Evolutionary conservation across 2,888 invertebrate genomes (phyloP).

Genomic region (Drosophila tanythrix): DNA sequence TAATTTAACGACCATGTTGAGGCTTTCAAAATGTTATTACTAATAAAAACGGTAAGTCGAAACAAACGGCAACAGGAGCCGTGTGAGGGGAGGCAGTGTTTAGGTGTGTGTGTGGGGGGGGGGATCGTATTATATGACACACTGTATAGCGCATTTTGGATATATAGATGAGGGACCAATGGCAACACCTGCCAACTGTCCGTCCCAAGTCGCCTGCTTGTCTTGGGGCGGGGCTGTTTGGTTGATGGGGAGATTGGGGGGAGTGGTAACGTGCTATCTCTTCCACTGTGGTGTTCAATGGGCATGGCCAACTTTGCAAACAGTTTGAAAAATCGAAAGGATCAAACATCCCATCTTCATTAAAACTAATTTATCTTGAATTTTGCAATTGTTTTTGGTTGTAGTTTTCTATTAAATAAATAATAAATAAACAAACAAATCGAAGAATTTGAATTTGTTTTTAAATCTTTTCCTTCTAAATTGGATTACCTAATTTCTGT

Average conservation of each 20-base stretch:
- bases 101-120: background rate
- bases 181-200: slow-evolving; percentile 67
- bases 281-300: background rate
- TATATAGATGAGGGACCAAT: slow-evolving; percentile 37
- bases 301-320: background rate
- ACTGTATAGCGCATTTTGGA: slow-evolving; percentile 18
- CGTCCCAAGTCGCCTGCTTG: slow-evolving; percentile 14
- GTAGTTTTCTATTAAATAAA: no score
- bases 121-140: slow-evolving; percentile 37
- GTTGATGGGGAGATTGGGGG: background rate
- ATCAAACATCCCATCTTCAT: background rate
- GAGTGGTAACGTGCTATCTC: background rate
- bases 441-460: background rate
- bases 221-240: background rate
- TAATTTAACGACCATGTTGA: slow-evolving; percentile 68
- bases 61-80: slow-evolving; percentile 23
- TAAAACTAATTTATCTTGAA: background rate
- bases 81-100: background rate
- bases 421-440: no score
- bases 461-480: no score
- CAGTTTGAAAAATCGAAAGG: background rate
- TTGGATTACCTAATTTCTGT: background rate
- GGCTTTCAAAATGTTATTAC: slow-evolving; percentile 81
- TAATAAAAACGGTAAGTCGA: slow-evolving; percentile 59
- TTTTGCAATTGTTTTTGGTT: no score